Conservation (phyloP, 2,113 vertebrate genomes). For the Seriola rivoliana region DNA sequence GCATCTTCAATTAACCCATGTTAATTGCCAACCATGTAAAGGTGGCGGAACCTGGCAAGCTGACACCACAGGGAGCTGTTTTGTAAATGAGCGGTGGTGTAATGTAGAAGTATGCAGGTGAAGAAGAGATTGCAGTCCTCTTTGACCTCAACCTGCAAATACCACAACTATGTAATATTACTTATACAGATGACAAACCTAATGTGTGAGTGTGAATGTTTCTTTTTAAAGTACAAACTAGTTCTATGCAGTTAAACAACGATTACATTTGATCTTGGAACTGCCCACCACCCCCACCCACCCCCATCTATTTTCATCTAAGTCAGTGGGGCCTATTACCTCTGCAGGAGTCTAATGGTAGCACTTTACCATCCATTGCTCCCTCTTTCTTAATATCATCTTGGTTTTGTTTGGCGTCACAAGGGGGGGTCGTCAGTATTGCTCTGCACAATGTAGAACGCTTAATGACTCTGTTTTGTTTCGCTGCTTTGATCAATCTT, state of each 20-base stretch:
- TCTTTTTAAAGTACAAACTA: slow-evolving; percentile 17
- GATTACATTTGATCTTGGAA: slow-evolving; percentile 50
- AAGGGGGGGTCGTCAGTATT: slow-evolving; percentile 43
- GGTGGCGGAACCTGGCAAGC: slow-evolving; percentile 70
- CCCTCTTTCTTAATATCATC: slow-evolving; percentile 49
- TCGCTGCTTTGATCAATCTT: slow-evolving; percentile 48
- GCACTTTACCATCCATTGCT: slow-evolving; percentile 51
- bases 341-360: slow-evolving; percentile 73
- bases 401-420: slow-evolving; percentile 61
- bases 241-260: slow-evolving; percentile 50
- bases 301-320: slow-evolving; percentile 22
- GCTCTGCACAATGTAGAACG: slow-evolving; percentile 29
- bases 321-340: slow-evolving; percentile 65
- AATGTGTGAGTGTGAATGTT: not conserved
- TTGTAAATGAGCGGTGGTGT: slow-evolving; percentile 72
- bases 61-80: slow-evolving; percentile 67
- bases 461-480: slow-evolving; percentile 51
- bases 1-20: slow-evolving; percentile 86
- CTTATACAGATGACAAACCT: slow-evolving; percentile 3
- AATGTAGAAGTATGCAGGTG: slow-evolving; percentile 24
- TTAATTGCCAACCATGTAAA: slow-evolving; percentile 75
- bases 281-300: not conserved
- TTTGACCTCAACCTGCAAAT: slow-evolving; percentile 44
- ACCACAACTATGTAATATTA: slow-evolving; percentile 18
- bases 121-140: slow-evolving; percentile 11